phyloP scores from a whole-genome alignment of 2,797 vertebrate genomes.

The Netta rufina region DNA sequence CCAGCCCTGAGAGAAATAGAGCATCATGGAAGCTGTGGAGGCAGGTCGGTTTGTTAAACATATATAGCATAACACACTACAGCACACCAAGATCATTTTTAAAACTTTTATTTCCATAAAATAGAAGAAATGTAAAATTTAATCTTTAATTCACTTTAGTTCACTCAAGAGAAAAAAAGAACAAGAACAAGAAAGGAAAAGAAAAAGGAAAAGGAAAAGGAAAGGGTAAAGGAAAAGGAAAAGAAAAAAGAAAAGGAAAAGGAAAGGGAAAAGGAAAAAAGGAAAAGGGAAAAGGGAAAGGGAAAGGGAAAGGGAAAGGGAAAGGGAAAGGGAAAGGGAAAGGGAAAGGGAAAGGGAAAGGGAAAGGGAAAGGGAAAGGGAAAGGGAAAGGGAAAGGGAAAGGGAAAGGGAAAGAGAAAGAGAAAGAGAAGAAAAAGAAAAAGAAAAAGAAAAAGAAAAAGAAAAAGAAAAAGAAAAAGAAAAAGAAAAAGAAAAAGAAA shows the following conservation, averaged over 20 bases:
- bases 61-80: conserved; percentile 7
- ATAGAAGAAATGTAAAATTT: conserved; percentile 25
- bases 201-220: too few species aligned
- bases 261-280: background rate
- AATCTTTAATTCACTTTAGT: background rate
- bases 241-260: too few species aligned
- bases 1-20: background rate
- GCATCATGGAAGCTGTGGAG: background rate
- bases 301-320: background rate
- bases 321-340: too few species aligned
- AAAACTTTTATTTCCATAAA: conserved; percentile 38
- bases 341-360: too few species aligned
- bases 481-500: background rate
- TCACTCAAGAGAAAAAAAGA: background rate
- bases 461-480: too few species aligned
- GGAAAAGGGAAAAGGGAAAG: background rate
- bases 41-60: conserved; percentile 3
- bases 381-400: too few species aligned
- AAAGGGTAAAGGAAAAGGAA: too few species aligned
- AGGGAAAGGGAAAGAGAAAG: too few species aligned
- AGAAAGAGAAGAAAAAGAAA: too few species aligned
- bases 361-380: too few species aligned
- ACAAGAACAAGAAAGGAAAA: too few species aligned
- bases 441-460: background rate
- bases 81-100: background rate